A percentile compares a stretch with the other conserved stretches of the same genome.
Conservation (phyloP, 2,888 invertebrate genomes). For the Drosophila multiciliata region DNA sequence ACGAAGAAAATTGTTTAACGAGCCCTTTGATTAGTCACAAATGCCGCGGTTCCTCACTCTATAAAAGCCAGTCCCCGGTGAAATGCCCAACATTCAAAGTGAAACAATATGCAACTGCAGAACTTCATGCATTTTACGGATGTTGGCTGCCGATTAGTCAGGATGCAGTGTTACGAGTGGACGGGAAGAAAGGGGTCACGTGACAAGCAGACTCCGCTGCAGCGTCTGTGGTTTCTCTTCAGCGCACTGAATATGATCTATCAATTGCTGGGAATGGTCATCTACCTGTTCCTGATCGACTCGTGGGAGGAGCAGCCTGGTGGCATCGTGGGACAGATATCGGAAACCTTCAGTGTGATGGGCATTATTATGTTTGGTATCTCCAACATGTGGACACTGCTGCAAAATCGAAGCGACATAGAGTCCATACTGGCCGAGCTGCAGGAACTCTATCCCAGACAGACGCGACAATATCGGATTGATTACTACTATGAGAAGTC, state of each 20-base stretch:
- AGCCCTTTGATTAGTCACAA: slow-evolving; percentile 28
- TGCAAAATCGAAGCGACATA: slow-evolving; percentile 56
- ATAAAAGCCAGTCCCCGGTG: slow-evolving; percentile 24
- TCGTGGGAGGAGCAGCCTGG: slow-evolving; percentile 5
- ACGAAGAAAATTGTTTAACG: slow-evolving; percentile 30
- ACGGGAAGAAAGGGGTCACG: slow-evolving; percentile 16
- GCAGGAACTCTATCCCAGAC: slow-evolving; percentile 21
- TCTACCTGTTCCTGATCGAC: slow-evolving; percentile 51
- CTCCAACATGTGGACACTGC: slow-evolving; percentile 69
- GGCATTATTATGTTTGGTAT: slow-evolving; percentile 62
- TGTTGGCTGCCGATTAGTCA: slow-evolving; percentile 59
- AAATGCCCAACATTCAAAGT: neutral
- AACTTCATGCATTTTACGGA: slow-evolving; percentile 77
- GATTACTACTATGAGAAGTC: slow-evolving; percentile 57
- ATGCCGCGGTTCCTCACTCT: slow-evolving; percentile 2
- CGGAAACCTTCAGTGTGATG: slow-evolving; percentile 69
- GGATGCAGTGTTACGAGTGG: slow-evolving; percentile 63
- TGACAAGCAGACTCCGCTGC: neutral
- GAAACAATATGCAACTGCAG: slow-evolving; percentile 50
- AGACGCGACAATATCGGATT: slow-evolving; percentile 43
- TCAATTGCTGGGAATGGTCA: slow-evolving; percentile 70
- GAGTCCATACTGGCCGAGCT: slow-evolving; percentile 54
- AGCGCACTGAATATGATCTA: slow-evolving; percentile 67
- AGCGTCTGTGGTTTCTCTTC: slow-evolving; percentile 49
- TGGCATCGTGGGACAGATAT: slow-evolving; percentile 48